phyloP scores from a whole-genome alignment of 2,888 invertebrate genomes.

The Macroteleia sp. region DNA sequence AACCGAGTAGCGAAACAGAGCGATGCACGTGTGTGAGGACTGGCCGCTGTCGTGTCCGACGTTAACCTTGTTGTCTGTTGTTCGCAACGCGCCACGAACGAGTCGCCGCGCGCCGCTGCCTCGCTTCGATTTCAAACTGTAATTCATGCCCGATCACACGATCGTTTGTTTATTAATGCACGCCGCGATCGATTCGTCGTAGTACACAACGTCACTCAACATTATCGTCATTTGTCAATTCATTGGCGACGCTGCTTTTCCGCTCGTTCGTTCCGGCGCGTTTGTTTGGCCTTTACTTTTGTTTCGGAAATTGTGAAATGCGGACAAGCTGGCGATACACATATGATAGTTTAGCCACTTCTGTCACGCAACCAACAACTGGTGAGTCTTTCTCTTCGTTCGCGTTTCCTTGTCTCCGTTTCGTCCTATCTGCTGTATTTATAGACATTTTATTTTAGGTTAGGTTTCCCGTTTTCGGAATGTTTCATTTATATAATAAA shows the following conservation, averaged over 20 bases:
- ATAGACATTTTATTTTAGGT: constrained; percentile 25
- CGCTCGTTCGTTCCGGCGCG: constrained; percentile 13
- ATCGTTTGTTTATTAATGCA: constrained; percentile 28
- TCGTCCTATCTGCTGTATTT: constrained; percentile 18
- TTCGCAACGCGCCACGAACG: constrained; percentile 7
- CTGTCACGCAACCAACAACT: constrained; percentile 70
- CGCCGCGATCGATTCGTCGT: constrained; percentile 11
- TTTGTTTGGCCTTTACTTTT: constrained; percentile 30
- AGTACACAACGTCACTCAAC: background rate
- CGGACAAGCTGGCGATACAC: constrained; percentile 78
- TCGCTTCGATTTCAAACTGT: background rate
- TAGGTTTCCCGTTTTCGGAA: no score
- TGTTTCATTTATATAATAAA: no score
- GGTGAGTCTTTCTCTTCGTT: constrained; percentile 76
- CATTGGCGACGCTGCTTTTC: background rate
- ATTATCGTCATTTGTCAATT: constrained; percentile 24
- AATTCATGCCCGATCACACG: background rate
- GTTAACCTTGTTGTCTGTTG: constrained; percentile 8
- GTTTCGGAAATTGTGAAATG: constrained; percentile 76
- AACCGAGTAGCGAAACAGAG: constrained; percentile 6
- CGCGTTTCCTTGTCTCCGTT: background rate
- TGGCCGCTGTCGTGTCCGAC: background rate
- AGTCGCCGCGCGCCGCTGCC: background rate
- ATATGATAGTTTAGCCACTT: constrained; percentile 72
- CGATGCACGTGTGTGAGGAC: constrained; percentile 18